Evolutionary conservation across 2,888 invertebrate genomes (phyloP), one percentile per base, ranked within the genome.

Genomic region (Drosophila barbarae): DNA sequence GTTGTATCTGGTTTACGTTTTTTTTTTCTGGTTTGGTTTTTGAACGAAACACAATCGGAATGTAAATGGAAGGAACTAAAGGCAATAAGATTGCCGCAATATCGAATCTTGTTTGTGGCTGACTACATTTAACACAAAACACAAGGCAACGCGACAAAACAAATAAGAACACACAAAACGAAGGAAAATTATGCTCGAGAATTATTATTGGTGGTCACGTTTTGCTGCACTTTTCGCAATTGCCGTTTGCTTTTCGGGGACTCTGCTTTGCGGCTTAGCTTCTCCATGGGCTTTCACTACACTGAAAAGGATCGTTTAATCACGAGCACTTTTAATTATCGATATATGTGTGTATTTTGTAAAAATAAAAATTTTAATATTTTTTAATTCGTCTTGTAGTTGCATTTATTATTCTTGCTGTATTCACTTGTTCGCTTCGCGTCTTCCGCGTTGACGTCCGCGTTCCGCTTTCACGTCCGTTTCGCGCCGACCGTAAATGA

Each of bases 211-310:
- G 32, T 36, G 32, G 36, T 55, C 71, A 70, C 71, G 71, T 71
- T 71, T 58, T 71, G 52, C 50, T 50, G 38, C 65, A 71, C 58
- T 65, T 64, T 61, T 64, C 79, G 74, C 77, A 74, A 65, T 80
- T 70, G 75, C 78, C 78, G 78, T 78, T 78, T 83, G 47, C 67
- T 77, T 83, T 63, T 51, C 28, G 39, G 30, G 32, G 55, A 39
- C 41, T 55, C 55, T 76, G 72, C 69, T 57, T 72, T 47, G 57
- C 34, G 66, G 57, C 38, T 52, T 28, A 64, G 75, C 72, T 65
- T 69, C 71, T 77, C 57, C 74, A 35, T 35, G 18, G 32, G 58
- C 73, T 74, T 70, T 77, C 72, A 72, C 74, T 74, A 64, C 76
- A 79, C 78, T 72, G 52, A 36, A 30, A 21, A 26, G 32, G 57